Base-by-base conservation (phyloP, 2,797 vertebrate genomes). In the Sebastiscus tertius region DNA sequence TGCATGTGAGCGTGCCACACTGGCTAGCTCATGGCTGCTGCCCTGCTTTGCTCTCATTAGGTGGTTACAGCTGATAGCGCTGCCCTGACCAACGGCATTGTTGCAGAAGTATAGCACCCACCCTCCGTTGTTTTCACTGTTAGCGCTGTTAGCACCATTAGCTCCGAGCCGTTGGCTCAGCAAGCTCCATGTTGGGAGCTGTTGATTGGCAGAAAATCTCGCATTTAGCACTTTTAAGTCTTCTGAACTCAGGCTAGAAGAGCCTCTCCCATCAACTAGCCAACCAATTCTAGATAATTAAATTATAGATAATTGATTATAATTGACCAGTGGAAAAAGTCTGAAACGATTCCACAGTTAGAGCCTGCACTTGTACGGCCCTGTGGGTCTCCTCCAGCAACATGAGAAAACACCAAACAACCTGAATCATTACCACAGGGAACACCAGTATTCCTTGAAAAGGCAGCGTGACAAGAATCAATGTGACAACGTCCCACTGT, bases 401-500 rank as follows among this genome's bases (percentile, higher is more conserved):
- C 58, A 46, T 11, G 33, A 71, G 62, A 1, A 42, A 52, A 54
- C 16, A 33, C 12, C 29, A 20, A 72, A 67, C 55, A 67, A 8
- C 5, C 34, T 0, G 0, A 52, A 54, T 54, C 27, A 39, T 70
- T 59, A 58, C 24, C 31, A 14, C 58, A 20, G 72, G 14, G 27
- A 22, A 13, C 56, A 34, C 4, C 39, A 54, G 31, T 4, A 9
- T 8, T 22, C 52, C 24, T 2, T 2, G 8, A 33, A 69, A 39
- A 52, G 12, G 5, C 31, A 13, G 8, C n/a, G 34, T 33, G 69
- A 64, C 61, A 36, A 58, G 69, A 78, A 73, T 83, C 66, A 70
- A 78, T 78, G 67, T 65, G 63, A 59, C 59, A n/a, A 22, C n/a
- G 39, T 70, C 64, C 70, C 69, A 13, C 60, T 70, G 56, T 18